Base-by-base conservation (phyloP, 2,888 invertebrate species). In the Drosophila rellima region DNA sequence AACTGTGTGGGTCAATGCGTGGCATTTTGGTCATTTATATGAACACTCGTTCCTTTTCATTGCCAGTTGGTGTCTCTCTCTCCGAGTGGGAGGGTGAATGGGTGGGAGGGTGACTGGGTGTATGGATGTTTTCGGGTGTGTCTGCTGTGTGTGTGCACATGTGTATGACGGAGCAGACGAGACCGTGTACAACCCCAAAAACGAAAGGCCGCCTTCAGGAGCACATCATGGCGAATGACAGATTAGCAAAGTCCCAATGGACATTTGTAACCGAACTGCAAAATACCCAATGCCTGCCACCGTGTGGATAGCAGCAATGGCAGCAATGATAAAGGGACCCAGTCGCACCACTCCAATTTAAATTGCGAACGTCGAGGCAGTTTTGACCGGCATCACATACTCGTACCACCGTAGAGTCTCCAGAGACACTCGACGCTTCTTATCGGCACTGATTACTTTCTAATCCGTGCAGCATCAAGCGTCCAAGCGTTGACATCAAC, bases 1-100 rank as follows among this genome's bases (percentile, higher is more conserved):
- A 69, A 47, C 61, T 74, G 71, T 77, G 78, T 84, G 89, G 89
- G 89, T 89, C 88, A 85, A 78, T 79, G 85, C 82, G 90, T 90
- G 90, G 81, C 88, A 82, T 88, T 90, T 80, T 79, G 90, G 90
- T 90, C 91, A 90, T 91, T 91, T 90, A 90, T 90, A 83, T 89
- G 82, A 80, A 88, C 91, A 90, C 88, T 81, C 84, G 82, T 85
- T 85, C 85, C 82, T 83, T 82, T 91, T 88, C 88, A 74, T 59
- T 77, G 74, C 85, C 84, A 84, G 75, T 84, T 80, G 75, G 81
- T 74, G 73, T 75, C 60, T 60, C 56, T 48, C 39, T 15, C 39
- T 37, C 44, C 37, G 11, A 5, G 13, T 33, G 29, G 15, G 47
- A 55, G 47, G 17, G 47, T 42, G 64, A 63, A 50, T 37, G 68